Evolutionary conservation across 2,797 vertebrate species (phyloP).

Genomic region (Lacerta viridis): DNA sequence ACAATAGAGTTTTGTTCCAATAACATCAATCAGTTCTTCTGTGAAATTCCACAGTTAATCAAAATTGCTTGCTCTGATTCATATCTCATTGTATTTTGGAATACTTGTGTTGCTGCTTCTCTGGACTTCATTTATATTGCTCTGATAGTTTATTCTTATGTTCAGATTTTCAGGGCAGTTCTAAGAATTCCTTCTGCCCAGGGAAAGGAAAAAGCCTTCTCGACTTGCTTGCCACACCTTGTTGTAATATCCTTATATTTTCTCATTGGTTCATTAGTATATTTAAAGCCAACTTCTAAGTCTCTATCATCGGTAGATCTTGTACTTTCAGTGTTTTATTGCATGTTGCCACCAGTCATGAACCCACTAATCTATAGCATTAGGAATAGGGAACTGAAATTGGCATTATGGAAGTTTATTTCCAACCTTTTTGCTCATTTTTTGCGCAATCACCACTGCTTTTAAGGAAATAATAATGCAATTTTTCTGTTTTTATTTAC

Average conservation of each 20-base stretch:
- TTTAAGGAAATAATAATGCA: too few relatives aligned
- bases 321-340: constrained; percentile 1
- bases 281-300: not conserved
- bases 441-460: not conserved
- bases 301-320: not conserved
- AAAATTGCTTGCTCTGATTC: not conserved
- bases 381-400: not conserved
- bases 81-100: not conserved
- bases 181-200: constrained; percentile 4
- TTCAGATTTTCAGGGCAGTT: constrained; percentile 12
- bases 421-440: not conserved
- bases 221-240: constrained; percentile 10
- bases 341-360: not conserved
- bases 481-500: too few relatives aligned
- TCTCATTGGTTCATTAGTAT: not conserved
- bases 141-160: constrained; percentile 14
- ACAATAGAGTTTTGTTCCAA: constrained; percentile 12
- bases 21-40: constrained; percentile 10
- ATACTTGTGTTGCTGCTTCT: not conserved
- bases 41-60: constrained; percentile 9
- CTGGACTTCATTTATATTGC: not conserved
- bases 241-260: constrained; percentile 6
- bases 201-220: constrained; percentile 4
- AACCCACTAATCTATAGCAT: constrained; percentile 2
- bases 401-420: not conserved